Conservation (phyloP, 2,113 vertebrate genomes). For the Periophthalmus modestus region DNA sequence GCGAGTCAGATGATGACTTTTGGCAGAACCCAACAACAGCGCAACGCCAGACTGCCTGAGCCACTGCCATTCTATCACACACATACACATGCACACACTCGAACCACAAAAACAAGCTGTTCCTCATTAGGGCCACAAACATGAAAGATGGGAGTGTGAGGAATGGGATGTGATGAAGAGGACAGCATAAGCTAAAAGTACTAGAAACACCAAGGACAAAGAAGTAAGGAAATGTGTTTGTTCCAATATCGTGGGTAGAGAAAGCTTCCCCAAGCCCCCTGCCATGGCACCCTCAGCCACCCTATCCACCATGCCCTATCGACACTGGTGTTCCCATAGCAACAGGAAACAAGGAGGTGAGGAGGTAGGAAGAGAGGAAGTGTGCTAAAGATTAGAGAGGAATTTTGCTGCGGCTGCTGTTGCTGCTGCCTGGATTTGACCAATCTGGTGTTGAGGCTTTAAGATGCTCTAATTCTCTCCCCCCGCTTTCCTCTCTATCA, state of each 20-base stretch:
- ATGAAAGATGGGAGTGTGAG: conserved; percentile 30
- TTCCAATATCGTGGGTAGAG: conserved; percentile 22
- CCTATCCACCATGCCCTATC: conserved; percentile 35
- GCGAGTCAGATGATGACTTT: conserved; percentile 66
- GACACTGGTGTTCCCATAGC: conserved; percentile 64
- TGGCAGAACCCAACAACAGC: conserved; percentile 56
- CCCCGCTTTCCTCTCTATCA: conserved; percentile 34
- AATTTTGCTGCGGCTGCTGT: conserved; percentile 63
- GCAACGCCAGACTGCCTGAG: conserved; percentile 63
- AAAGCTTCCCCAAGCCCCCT: conserved; percentile 29
- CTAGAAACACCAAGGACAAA: conserved; percentile 4
- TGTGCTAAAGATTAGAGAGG: conserved; percentile 60
- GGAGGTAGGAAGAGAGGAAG: conserved; percentile 41
- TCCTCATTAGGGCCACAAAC: conserved; percentile 59
- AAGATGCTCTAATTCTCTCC: conserved; percentile 64
- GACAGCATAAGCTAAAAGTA: conserved; percentile 30
- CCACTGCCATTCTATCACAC: conserved; percentile 55
- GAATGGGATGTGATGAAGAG: conserved; percentile 21
- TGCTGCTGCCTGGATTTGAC: conserved; percentile 66
- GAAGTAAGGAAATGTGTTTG: conserved; percentile 3
- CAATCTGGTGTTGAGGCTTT: conserved; percentile 67
- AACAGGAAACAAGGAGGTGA: conserved; percentile 54
- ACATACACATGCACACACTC: conserved; percentile 14
- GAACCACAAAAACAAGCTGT: conserved; percentile 63
- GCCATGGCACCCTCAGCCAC: conserved; percentile 24